Evolutionary conservation across 53 echinoderm and acorn worm species (phyloP).

Genomic region (Astropecten irregularis): DNA sequence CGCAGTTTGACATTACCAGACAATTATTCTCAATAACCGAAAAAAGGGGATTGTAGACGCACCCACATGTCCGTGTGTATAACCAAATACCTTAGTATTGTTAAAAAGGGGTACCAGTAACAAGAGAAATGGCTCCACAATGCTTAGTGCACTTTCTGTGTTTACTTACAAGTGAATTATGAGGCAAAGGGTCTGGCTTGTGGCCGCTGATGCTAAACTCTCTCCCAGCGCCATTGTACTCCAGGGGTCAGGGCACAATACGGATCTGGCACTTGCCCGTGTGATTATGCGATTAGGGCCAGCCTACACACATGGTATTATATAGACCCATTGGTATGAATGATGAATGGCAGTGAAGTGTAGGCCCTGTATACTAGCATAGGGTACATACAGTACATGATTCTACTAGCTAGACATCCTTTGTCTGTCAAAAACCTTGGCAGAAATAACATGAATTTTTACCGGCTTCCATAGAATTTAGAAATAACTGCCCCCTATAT

Average conservation of each 20-base stretch:
- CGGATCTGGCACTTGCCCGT: neutral
- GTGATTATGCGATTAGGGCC: neutral
- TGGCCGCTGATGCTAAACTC: neutral
- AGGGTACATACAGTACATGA: neutral
- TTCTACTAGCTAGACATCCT: neutral
- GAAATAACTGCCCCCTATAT: neutral
- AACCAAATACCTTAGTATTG: neutral
- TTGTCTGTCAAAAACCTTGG: conserved; percentile 20
- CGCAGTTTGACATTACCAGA: too few relatives aligned
- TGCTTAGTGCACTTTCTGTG: neutral
- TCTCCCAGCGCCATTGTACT: neutral
- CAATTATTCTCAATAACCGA: too few relatives aligned
- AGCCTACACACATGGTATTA: too few relatives aligned
- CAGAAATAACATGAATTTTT: neutral
- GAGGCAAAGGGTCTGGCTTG: too few relatives aligned
- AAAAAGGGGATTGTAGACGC: too few relatives aligned
- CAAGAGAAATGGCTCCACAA: neutral
- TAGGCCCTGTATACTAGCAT: neutral
- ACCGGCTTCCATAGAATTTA: neutral
- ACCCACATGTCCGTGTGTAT: neutral
- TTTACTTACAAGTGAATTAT: too few relatives aligned
- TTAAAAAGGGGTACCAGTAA: neutral
- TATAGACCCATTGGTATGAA: neutral
- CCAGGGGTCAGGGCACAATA: neutral
- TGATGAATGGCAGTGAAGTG: neutral